Evolutionary conservation across 2,113 vertebrate genomes (phyloP), one percentile per base, ranked within the genome.

Genomic region (Amazona guildingii): DNA sequence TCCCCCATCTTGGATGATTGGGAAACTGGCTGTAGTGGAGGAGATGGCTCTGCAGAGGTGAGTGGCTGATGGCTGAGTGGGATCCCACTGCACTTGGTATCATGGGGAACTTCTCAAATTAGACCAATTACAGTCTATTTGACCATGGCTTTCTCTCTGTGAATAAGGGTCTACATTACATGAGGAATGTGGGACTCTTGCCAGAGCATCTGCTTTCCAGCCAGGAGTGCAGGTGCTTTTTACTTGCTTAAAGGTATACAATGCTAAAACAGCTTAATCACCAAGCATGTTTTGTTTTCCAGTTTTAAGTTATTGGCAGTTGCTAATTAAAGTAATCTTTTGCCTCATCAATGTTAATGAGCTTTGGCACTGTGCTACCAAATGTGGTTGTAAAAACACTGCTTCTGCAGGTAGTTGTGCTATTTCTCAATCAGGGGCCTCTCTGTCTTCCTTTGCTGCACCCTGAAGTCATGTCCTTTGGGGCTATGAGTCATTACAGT

Each of bases 401-500:
- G 33, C 35, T 93, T 83, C 86, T 28, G 3, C 33, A 69, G 41
- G 52, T 17, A 51, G 17, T 14, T 85, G n/a, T 41, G 17, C 37
- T 83, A 69, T n/a, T 69, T 63, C 59, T 73, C 62, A 41, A 61
- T 55, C 59, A 77, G 68, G 48, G 59, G 27, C 79, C 39, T 80
- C 75, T 67, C 92, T 74, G 41, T 29, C 74, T 59, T 63, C 39
- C 41, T 72, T 24, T 64, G 55, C 70, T 85, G 48, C 18, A 39
- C 46, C 20, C 9, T 55, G 31, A 8, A 81, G 81, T 88, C 59
- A 2, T 1, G 2, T 81, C 55, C 82, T 88, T 83, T 93, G 54
- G 64, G 85, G 51, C 83, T 90, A 68, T 95, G 80, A 97, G 69
- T 94, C 76, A 92, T 35, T 55, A 44, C 48, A 83, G 74, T 52